Evolutionary conservation across 2,888 invertebrate genomes (phyloP).

Genomic region (Criorhina ranunculi): DNA sequence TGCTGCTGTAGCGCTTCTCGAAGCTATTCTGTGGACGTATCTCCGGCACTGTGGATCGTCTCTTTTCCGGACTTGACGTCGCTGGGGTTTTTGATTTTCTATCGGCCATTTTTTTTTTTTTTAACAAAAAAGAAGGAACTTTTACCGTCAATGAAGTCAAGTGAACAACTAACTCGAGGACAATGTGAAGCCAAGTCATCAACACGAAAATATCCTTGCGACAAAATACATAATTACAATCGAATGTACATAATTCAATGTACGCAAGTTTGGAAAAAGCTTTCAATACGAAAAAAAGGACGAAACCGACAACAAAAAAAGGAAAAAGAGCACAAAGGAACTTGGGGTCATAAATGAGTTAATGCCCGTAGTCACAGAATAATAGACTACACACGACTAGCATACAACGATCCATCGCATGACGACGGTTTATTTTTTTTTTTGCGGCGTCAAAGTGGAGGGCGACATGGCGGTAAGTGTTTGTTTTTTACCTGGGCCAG

Average conservation of each 20-base stretch:
- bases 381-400: constrained; percentile 8
- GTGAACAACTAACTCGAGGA: constrained; percentile 39
- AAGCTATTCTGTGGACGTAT: constrained; percentile 82
- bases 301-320: too few species aligned
- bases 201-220: constrained; percentile 31
- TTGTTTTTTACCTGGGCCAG: neutral
- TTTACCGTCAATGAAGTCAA: constrained; percentile 43
- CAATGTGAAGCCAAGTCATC: constrained; percentile 4
- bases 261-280: constrained; percentile 74
- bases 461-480: neutral
- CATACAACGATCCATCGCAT: constrained; percentile 41
- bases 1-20: constrained; percentile 83
- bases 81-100: constrained; percentile 22
- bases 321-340: constrained; percentile 21
- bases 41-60: constrained; percentile 69
- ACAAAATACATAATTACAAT: constrained; percentile 54
- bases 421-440: constrained; percentile 37
- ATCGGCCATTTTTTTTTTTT: constrained; percentile 56
- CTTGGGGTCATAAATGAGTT: constrained; percentile 58
- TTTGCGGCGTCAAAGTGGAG: constrained; percentile 23
- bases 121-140: too few species aligned
- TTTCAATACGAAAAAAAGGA: constrained; percentile 16
- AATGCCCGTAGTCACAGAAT: constrained; percentile 55
- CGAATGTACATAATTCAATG: constrained; percentile 30
- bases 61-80: constrained; percentile 63